Evolutionary conservation across 1,140 invertebrate genomes (phyloP).

Genomic region (Orchesella cincta): DNA sequence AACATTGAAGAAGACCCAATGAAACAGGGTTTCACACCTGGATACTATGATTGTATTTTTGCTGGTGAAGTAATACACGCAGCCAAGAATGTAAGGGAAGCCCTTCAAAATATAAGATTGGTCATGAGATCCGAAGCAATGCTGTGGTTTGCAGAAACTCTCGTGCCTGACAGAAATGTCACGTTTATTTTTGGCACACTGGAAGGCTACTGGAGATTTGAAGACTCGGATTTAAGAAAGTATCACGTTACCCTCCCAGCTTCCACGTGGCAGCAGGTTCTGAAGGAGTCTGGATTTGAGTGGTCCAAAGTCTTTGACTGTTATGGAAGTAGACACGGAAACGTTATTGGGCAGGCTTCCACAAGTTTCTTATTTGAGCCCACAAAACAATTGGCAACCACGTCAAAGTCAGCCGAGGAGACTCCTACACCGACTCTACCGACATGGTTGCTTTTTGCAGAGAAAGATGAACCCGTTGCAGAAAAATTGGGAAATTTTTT

Average conservation of each 20-base stretch:
- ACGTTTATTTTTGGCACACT: conserved; percentile 18
- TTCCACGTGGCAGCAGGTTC: neutral
- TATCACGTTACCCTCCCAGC: neutral
- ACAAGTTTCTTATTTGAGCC: neutral
- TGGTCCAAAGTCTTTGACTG: neutral
- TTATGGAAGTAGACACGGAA: neutral
- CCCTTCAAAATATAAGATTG: neutral
- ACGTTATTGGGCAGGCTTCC: neutral
- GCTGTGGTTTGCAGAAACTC: conserved; percentile 4
- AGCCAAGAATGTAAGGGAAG: neutral
- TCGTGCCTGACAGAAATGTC: neutral
- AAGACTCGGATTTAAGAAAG: neutral
- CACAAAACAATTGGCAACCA: neutral
- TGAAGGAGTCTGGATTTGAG: neutral
- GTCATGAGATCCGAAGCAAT: neutral
- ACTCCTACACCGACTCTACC: neutral
- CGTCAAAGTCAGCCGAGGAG: neutral
- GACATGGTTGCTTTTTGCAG: neutral
- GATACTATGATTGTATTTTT: neutral
- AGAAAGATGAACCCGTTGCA: neutral
- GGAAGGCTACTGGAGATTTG: conserved; percentile 14
- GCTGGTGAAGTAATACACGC: conserved; percentile 20
- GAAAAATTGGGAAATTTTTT: neutral
- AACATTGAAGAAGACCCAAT: conserved; percentile 22
- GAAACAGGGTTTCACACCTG: conserved; percentile 23